Evolutionary conservation across 2,888 invertebrate genomes (phyloP).

Genomic region (Ormyrus nitidulus): DNA sequence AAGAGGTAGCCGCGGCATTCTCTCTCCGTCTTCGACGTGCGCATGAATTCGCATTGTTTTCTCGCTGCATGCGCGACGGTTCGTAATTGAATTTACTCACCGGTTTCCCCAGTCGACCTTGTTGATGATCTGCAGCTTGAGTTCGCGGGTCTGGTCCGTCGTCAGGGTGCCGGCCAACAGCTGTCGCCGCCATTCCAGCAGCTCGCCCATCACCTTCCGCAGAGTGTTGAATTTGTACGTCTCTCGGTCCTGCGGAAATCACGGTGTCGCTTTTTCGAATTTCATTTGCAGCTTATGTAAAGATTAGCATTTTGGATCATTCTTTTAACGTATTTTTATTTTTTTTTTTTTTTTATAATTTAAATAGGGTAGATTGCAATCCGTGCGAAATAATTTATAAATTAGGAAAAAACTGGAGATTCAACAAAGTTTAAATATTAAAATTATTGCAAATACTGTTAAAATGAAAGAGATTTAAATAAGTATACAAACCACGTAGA

Average conservation of each 20-base stretch:
- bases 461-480: not conserved
- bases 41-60: conserved; percentile 22
- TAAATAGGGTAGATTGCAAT: too few relatives aligned
- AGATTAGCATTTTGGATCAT: too few relatives aligned
- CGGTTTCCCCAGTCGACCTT: conserved; percentile 98
- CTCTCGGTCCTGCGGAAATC: conserved; percentile 83
- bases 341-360: too few relatives aligned
- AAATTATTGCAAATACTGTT: too few relatives aligned
- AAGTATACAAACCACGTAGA: conserved; percentile 87
- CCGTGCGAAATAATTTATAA: too few relatives aligned
- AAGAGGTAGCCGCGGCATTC: not conserved
- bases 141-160: conserved; percentile 91
- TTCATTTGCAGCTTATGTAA: too few relatives aligned
- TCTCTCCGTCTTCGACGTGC: not conserved
- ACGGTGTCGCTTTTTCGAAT: too few relatives aligned
- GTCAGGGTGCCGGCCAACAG: conserved; percentile 92
- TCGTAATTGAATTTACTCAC: conserved; percentile 79
- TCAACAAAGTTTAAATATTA: too few relatives aligned
- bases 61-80: not conserved
- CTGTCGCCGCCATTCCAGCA: conserved; percentile 90
- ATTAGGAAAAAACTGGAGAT: too few relatives aligned
- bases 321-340: too few relatives aligned
- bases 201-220: conserved; percentile 92
- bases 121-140: conserved; percentile 90
- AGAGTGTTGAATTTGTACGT: conserved; percentile 90